Conservation (phyloP, 2,797 vertebrate genomes). For the Ctenosaura bakeri region DNA sequence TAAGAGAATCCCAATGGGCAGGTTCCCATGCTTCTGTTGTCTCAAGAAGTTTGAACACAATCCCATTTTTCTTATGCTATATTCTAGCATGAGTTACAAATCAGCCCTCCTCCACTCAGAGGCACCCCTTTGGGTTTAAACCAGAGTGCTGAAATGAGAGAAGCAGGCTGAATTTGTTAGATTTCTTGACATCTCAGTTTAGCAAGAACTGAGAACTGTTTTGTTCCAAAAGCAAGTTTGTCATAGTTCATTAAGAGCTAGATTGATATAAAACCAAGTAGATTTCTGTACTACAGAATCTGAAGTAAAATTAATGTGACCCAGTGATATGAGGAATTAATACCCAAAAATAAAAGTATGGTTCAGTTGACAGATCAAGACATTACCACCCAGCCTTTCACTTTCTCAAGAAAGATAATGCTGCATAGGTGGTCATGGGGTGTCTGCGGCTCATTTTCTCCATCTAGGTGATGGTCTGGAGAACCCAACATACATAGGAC, state of each 20-base stretch:
- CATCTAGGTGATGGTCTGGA: not conserved
- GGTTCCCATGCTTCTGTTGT: not conserved
- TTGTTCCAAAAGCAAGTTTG: not conserved
- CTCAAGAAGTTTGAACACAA: not conserved
- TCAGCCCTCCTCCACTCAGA: not conserved
- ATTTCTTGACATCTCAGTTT: not conserved
- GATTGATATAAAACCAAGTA: constrained; percentile 12
- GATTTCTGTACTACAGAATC: constrained; percentile 16
- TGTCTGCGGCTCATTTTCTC: not conserved
- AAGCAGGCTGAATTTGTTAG: too few relatives aligned
- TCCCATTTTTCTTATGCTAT: not conserved
- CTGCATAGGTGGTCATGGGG: not conserved
- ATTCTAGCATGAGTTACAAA: not conserved
- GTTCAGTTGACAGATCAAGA: constrained; percentile 37
- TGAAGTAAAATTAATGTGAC: constrained; percentile 15
- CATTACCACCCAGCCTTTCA: constrained; percentile 22
- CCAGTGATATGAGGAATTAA: not conserved
- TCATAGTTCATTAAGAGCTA: not conserved
- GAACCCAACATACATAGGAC: not conserved
- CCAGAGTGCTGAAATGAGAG: not conserved
- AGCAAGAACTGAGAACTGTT: not conserved
- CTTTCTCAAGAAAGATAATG: constrained; percentile 42
- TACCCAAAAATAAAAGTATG: constrained; percentile 53
- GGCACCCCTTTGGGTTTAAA: not conserved
- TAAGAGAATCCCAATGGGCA: not conserved